Conservation (phyloP, 2,113 vertebrate species). For the Hippocampus mohnikei region DNA sequence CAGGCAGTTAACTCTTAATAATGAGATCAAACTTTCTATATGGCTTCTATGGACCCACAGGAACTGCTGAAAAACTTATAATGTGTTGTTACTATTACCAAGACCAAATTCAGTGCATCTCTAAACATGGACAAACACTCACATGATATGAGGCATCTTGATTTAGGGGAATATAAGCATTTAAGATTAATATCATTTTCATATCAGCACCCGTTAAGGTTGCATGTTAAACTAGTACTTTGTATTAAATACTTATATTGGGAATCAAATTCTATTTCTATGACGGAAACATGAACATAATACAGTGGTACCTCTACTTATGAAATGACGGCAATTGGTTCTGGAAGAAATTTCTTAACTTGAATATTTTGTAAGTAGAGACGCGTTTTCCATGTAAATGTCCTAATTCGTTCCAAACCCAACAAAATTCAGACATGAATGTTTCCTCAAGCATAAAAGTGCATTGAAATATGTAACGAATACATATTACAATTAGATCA, state of each 20-base stretch:
- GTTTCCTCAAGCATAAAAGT: too few relatives aligned
- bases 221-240: background rate
- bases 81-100: background rate
- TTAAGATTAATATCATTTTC: background rate
- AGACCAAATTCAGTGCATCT: background rate
- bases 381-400: too few relatives aligned
- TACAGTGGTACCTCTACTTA: too few relatives aligned
- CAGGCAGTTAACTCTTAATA: conserved; percentile 6
- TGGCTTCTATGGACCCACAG: background rate
- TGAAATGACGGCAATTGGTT: too few relatives aligned
- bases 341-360: too few relatives aligned
- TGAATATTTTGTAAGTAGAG: too few relatives aligned
- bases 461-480: too few relatives aligned
- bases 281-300: too few relatives aligned
- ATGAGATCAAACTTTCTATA: conserved; percentile 8
- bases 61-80: background rate
- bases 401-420: too few relatives aligned
- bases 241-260: background rate
- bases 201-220: background rate
- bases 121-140: background rate
- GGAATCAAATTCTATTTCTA: too few relatives aligned
- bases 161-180: background rate
- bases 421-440: too few relatives aligned
- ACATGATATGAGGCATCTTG: background rate
- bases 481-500: too few relatives aligned